These are phyloP conservation scores for Agapornis roseicollis DNA, from an alignment of 2,113 vertebrate species.

Conservation along the genomic window DNA sequence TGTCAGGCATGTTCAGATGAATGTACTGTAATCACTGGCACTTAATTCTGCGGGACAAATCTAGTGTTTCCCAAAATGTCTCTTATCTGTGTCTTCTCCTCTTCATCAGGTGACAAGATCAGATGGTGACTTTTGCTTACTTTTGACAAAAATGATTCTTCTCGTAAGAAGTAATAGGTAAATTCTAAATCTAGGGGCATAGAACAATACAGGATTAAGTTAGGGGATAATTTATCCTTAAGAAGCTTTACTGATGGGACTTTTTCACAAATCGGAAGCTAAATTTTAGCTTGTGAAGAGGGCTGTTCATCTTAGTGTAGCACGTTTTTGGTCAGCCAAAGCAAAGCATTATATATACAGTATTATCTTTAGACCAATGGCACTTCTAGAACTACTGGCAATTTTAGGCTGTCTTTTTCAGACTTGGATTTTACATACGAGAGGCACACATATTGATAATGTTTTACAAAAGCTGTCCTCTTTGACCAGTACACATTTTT, in stretches of 20 bases:
- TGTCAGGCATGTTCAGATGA: background rate
- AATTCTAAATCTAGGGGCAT: background rate
- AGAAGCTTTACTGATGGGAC: background rate
- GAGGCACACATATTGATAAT: background rate
- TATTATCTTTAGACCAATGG: background rate
- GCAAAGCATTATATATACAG: rapidly evolving
- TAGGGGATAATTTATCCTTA: background rate
- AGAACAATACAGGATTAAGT: background rate
- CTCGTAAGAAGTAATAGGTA: background rate
- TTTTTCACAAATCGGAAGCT: background rate
- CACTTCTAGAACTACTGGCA: background rate
- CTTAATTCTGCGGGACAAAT: background rate
- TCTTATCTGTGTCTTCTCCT: background rate
- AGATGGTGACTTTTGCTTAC: background rate
- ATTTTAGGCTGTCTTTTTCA: background rate
- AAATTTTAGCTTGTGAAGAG: background rate
- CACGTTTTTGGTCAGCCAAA: background rate
- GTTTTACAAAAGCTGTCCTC: background rate
- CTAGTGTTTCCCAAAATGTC: background rate
- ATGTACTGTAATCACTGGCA: background rate
- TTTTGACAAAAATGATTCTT: background rate
- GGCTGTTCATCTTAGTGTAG: background rate
- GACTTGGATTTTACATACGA: background rate
- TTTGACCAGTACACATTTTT: background rate
- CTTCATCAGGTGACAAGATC: background rate